phyloP scores from a whole-genome alignment of 1,140 invertebrate species.

The Drosophila rhopaloa region DNA sequence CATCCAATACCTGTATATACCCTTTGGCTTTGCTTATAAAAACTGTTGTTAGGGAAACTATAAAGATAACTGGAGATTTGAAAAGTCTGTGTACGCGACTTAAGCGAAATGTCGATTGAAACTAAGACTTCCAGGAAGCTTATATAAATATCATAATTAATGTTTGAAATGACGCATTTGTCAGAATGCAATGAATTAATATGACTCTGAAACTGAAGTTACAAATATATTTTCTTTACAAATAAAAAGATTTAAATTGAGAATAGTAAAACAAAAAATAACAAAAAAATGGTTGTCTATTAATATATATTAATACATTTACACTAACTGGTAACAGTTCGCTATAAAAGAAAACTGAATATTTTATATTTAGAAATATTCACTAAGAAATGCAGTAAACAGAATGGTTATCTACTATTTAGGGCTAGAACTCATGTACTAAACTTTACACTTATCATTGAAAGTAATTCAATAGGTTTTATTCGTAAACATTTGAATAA shows the following conservation, averaged over 20 bases:
- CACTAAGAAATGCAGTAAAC: not conserved
- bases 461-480: not conserved
- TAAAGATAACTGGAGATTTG: conserved; percentile 23
- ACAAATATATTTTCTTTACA: not conserved
- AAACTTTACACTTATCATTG: not conserved
- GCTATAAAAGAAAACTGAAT: conserved; percentile 30
- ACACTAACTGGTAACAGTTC: conserved; percentile 58
- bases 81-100: conserved; percentile 24
- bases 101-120: conserved; percentile 21
- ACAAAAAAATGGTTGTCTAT: conserved; percentile 55
- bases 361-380: not conserved
- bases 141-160: not conserved
- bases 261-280: conserved; percentile 22
- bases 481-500: not conserved
- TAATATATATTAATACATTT: conserved; percentile 15
- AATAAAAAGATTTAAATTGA: conserved; percentile 17
- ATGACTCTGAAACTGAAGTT: not conserved
- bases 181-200: not conserved
- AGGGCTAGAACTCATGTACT: not conserved
- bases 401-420: not conserved
- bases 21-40: conserved; percentile 27
- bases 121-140: not conserved
- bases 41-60: conserved; percentile 7
- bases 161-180: not conserved
- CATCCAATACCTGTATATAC: conserved; percentile 26